Evolutionary conservation across 2,113 vertebrate species (phyloP).

Genomic region (Nothobranchius furzeri): DNA sequence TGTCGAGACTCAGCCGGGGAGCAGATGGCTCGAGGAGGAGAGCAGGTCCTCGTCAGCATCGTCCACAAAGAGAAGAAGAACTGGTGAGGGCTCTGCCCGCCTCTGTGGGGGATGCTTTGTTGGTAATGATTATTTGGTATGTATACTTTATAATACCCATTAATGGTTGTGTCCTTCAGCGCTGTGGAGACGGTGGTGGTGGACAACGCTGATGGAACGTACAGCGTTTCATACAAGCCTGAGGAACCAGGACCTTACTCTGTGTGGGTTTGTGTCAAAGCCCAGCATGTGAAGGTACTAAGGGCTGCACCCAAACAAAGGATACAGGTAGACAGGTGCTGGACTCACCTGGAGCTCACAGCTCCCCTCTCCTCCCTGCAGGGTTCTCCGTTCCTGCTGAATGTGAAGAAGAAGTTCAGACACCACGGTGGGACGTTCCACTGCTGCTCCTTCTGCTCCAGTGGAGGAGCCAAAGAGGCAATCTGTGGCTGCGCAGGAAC

Average conservation of each 20-base stretch:
- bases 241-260: conserved; percentile 81
- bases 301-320: neutral
- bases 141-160: no score
- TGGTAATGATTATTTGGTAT: neutral
- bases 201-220: conserved; percentile 88
- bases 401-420: conserved; percentile 79
- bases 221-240: conserved; percentile 84
- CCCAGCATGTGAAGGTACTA: conserved; percentile 87
- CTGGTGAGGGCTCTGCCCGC: conserved; percentile 74
- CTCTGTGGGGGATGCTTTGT: no score
- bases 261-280: conserved; percentile 83
- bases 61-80: conserved; percentile 83
- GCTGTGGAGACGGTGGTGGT: conserved; percentile 75
- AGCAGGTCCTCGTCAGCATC: conserved; percentile 81
- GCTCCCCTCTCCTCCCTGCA: conserved; percentile 52
- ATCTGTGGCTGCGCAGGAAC: conserved; percentile 89
- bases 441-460: conserved; percentile 95
- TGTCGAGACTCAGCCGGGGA: conserved; percentile 82
- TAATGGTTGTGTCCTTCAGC: conserved; percentile 59
- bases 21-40: conserved; percentile 82
- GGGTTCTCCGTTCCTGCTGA: conserved; percentile 87
- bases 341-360: neutral
- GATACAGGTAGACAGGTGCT: neutral
- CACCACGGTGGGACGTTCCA: conserved; percentile 87
- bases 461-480: conserved; percentile 86